Evolutionary conservation across 1,140 invertebrate species (phyloP), one percentile per base, ranked within the genome.

Genomic region (Sipha flava): DNA sequence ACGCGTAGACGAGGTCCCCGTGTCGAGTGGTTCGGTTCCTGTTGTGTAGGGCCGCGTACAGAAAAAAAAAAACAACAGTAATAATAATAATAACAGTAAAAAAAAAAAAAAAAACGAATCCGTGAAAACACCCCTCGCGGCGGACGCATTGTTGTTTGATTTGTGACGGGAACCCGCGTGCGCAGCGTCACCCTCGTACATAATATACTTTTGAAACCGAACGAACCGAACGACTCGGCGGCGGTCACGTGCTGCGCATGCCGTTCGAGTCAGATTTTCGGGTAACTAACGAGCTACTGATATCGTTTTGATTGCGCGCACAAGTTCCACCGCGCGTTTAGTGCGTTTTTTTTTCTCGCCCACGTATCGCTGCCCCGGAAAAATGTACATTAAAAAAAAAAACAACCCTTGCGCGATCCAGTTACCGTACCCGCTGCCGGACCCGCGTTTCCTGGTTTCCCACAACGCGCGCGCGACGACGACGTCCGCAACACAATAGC

Each of bases 271-370:
- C 66, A 1, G 23, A n/a, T 75, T 77, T 57, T 34, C n/a, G 31
- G 14, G 16, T 18, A 18, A 29, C 73, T 77, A 77, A 77, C 73
- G 73, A 77, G 73, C 52, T 40, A 77, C 73, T 57, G 73, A 77
- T 77, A 77, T 47, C 47, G 52, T 77, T 77, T 77, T 77, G 73
- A 77, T 77, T 40, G 73, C 40, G 52, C 40, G 52, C 54, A 52
- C 49, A 47, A 45, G 43, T 70, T 29, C 7, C 2, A 47, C 40
- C 21, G 66, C 29, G 37, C 40, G 9, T 70, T 70, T 6, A 3
- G n/a, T 2, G 2, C 3, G 47, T 49, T 49, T 45, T 45, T 10
- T n/a, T 45, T 14, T 43, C 12, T 66, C 34, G 3, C 62, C 9
- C 14, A 1, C 21, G 4, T 45, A 43, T 26, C 37, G 37, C 37